Evolutionary conservation across 1,140 invertebrate genomes (phyloP), one percentile per base, ranked within the genome.

Genomic region (Vollenhovia emeryi): DNA sequence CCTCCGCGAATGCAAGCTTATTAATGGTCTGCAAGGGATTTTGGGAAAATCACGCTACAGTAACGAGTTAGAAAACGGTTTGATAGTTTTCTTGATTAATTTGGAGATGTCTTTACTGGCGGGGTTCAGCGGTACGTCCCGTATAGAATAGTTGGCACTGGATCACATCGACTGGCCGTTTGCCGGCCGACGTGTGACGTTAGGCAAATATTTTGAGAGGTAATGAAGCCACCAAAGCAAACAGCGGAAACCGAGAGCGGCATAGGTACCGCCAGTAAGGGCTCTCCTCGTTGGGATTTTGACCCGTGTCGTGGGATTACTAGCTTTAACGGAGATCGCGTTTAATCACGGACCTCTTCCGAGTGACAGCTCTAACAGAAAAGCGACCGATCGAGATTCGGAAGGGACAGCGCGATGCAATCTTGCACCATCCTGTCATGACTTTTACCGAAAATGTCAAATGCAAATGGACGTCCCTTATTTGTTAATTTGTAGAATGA

Each of bases 121-220:
- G 50, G 36, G 24, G 36, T 27, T 80, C 64, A 71, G 43, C 36
- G 21, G 50, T 55, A 45, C n/a, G 59, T 71, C 11, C 36, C 48
- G 55, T 27, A 55, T 24, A 75, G 80, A 88, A 88, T 87, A 79
- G 83, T 55, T 66, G 78, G 85, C 84, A 85, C 78, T 85, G 88
- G 90, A 89, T 90, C 89, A 43, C 60, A 92, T 89, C 60, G 86
- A 89, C 85, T 91, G 90, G 90, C 86, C 89, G 90, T 89, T 89
- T 48, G 76, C 71, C 60, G 76, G 88, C 13, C 86, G 87, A 59
- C 73, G 83, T 88, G 89, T 93, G 92, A 94, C 92, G 93, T 93
- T 94, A 91, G 76, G 85, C 91, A 95, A 94, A 95, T 95, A 94
- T 94, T 95, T 89, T 93, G 92, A 94, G 92, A 95, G 93, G 91